phyloP scores from a whole-genome alignment of 2,797 vertebrate genomes.

The Dendrocincla fuliginosa region DNA sequence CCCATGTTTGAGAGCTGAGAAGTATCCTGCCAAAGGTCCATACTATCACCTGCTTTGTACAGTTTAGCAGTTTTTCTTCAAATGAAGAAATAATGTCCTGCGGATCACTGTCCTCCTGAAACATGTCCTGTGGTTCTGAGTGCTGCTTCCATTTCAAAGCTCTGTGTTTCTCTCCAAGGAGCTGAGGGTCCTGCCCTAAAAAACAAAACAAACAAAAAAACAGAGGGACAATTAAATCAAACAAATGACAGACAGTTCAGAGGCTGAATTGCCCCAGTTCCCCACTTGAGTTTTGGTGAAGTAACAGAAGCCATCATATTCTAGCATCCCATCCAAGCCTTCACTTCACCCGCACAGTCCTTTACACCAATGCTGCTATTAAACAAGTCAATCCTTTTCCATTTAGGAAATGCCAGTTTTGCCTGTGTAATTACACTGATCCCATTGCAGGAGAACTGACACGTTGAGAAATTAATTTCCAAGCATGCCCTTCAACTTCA shows the following conservation, averaged over 20 bases:
- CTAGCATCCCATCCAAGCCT: background rate
- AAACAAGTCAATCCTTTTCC: background rate
- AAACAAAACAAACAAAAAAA: background rate
- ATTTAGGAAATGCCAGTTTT: fast-evolving
- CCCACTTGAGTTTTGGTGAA: background rate
- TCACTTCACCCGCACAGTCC: background rate
- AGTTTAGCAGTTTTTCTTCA: background rate
- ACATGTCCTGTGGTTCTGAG: background rate
- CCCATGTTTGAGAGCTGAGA: background rate
- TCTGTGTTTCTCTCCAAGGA: background rate
- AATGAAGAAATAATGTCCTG: background rate
- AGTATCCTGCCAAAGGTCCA: background rate
- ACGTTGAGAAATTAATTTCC: background rate
- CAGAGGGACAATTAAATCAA: background rate
- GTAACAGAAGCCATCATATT: background rate
- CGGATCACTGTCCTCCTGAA: background rate
- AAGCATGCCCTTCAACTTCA: background rate
- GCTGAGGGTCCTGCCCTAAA: background rate
- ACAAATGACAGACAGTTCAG: background rate
- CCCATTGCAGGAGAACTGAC: background rate
- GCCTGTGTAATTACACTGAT: too few relatives aligned
- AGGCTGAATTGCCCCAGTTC: background rate
- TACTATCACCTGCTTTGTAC: background rate
- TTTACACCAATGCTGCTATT: background rate
- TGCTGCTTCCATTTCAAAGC: background rate